These are phyloP conservation scores for Neomonachus schauinslandi DNA, from an alignment of 2,113 vertebrate species.

Conservation along the genomic window DNA sequence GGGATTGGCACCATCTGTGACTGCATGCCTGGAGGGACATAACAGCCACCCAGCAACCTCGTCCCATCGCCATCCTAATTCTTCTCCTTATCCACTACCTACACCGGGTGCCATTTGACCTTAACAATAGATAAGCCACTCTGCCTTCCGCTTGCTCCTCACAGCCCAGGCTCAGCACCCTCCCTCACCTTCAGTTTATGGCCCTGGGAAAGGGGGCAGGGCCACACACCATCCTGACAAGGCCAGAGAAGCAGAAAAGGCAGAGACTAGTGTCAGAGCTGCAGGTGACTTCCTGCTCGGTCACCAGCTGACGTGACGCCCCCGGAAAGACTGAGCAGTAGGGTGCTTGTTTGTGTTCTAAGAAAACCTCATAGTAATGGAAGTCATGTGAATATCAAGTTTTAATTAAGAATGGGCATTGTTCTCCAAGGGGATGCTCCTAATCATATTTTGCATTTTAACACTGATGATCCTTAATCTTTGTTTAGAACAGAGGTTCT, in stretches of 20 bases:
- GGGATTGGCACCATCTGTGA: not conserved
- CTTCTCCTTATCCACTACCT: not conserved
- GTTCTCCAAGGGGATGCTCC: not conserved
- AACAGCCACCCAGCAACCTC: not conserved
- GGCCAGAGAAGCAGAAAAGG: not conserved
- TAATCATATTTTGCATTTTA: constrained; percentile 22
- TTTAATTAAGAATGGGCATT: not conserved
- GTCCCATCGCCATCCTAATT: not conserved
- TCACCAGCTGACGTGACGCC: rapidly evolving
- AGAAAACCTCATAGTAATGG: not conserved
- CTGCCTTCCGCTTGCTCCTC: too few relatives aligned
- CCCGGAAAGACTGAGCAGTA: not conserved
- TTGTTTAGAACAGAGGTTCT: not conserved
- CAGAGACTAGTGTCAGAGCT: rapidly evolving
- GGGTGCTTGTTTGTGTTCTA: not conserved
- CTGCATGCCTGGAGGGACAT: too few relatives aligned
- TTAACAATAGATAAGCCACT: not conserved
- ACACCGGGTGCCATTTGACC: too few relatives aligned
- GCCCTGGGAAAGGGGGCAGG: rapidly evolving
- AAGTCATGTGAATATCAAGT: not conserved
- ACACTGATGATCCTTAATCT: not conserved
- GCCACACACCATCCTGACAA: not conserved
- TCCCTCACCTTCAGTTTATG: not conserved
- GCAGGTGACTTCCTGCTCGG: not conserved
- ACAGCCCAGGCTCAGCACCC: not conserved